Evolutionary conservation across 2,888 invertebrate genomes (phyloP).

Genomic region (Eretmocerus hayati): DNA sequence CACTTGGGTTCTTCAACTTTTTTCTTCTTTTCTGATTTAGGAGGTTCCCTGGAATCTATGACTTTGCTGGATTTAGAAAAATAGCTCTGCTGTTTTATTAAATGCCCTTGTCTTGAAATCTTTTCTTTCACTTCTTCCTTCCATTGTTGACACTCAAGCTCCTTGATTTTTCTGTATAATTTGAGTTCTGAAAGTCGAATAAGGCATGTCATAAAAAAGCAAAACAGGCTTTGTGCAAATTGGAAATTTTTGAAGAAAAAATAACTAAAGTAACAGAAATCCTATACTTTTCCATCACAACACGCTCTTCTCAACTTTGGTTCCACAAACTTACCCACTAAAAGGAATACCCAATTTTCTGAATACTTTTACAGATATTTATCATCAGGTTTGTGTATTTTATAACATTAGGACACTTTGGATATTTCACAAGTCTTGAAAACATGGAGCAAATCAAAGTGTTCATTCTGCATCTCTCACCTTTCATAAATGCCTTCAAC

Average conservation of each 20-base stretch:
- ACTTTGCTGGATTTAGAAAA: background rate
- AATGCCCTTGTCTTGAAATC: slow-evolving; percentile 30
- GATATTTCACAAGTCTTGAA: no score
- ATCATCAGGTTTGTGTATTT: no score
- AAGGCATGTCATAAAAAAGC: background rate
- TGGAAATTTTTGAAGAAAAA: background rate
- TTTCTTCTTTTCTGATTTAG: background rate
- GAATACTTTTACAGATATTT: no score
- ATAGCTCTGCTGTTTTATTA: slow-evolving; percentile 10
- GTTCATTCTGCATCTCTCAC: slow-evolving; percentile 44
- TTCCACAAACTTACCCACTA: no score
- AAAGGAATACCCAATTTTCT: no score
- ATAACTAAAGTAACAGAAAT: no score
- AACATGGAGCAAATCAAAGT: background rate
- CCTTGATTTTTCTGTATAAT: slow-evolving; percentile 52
- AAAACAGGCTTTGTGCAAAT: background rate
- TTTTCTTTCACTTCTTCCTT: slow-evolving; percentile 36
- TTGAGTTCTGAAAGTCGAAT: slow-evolving; percentile 62
- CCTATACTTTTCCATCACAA: no score
- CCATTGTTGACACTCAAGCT: slow-evolving; percentile 47
- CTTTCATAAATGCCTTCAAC: slow-evolving; percentile 71
- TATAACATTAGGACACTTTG: no score
- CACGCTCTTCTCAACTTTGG: no score
- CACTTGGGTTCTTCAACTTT: no score
- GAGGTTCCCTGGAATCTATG: background rate